Evolutionary conservation across 2,113 vertebrate species (phyloP), one percentile per base, ranked within the genome.

Genomic region (Leptodactylus fuscus): DNA sequence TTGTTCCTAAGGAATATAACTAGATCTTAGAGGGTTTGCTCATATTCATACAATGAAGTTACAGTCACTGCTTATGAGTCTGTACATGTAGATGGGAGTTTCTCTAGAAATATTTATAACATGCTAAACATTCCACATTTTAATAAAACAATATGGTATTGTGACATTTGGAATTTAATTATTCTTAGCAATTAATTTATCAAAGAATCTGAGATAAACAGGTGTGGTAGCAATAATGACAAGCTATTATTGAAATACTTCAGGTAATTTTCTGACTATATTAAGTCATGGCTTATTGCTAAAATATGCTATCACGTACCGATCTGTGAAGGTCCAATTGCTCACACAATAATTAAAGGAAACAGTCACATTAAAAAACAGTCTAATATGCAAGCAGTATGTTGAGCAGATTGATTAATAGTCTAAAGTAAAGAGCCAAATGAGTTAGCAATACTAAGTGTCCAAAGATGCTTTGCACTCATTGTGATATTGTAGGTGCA

Each of bases 131-230:
- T 32, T 13, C n/a, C 32, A 38, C n/a, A 78, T 84, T 16, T 51
- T 34, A 20, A 49, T 77, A 1, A 49, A 74, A 78, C 83, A 85
- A 85, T 67, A 53, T 46, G 11, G 13, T 51, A 74, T 58, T 32
- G 44, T 85, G 24, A 32, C 44, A 49, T 29, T 38, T 16, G 44
- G 29, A 53, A 85, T 77, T 22, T 49, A 70, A 49, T 70, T 70
- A 53, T 78, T 32, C 29, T 0, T 20, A 22, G 12, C 5, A n/a
- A 12, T 76, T 44, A 75, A 5, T 32, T 32, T 65, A 3, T 24
- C n/a, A 24, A 11, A 9, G 1, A 7, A 58, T 24, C 60, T 29
- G 27, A 65, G 1, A 32, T 32, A 32, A 32, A 65, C 60, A 65
- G 27, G 13, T 29, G 15, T 16, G 60, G 27, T 32, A 32, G 24